Evolutionary conservation across 2,113 vertebrate species (phyloP).

Genomic region (Triplophysa siluroides): DNA sequence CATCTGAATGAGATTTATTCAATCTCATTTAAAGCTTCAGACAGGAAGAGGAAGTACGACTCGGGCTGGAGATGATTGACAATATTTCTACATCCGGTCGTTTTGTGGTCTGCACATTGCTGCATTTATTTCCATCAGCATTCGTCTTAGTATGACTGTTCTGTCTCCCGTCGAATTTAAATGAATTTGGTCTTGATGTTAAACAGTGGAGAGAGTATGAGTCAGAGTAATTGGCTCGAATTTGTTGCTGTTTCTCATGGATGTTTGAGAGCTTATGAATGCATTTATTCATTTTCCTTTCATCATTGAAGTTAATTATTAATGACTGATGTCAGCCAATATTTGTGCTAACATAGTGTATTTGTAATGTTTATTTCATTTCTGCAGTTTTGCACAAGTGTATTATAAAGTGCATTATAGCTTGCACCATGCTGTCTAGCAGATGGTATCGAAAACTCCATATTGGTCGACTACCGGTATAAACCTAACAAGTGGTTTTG

Average conservation of each 20-base stretch:
- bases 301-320: not conserved
- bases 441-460: not conserved
- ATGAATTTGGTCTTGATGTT: not conserved
- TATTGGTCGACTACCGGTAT: not conserved
- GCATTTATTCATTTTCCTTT: not conserved
- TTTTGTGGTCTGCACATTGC: not conserved
- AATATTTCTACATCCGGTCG: not conserved
- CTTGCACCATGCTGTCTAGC: not conserved
- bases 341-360: not conserved
- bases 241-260: not conserved
- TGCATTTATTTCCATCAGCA: conserved; percentile 24
- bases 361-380: too few species aligned
- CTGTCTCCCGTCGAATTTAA: not conserved
- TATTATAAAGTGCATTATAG: too few species aligned
- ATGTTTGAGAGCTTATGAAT: not conserved
- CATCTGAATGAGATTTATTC: not conserved
- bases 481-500: not conserved
- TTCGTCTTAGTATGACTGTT: conserved; percentile 1
- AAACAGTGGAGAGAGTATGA: not conserved
- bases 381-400: too few species aligned
- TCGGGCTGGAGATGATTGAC: not conserved
- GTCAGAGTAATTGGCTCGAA: conserved; percentile 1
- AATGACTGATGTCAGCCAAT: too few species aligned
- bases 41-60: not conserved
- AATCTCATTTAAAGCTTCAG: not conserved